Evolutionary conservation across 1,140 invertebrate species (phyloP).

Genomic region (Procambarus clarkii): DNA sequence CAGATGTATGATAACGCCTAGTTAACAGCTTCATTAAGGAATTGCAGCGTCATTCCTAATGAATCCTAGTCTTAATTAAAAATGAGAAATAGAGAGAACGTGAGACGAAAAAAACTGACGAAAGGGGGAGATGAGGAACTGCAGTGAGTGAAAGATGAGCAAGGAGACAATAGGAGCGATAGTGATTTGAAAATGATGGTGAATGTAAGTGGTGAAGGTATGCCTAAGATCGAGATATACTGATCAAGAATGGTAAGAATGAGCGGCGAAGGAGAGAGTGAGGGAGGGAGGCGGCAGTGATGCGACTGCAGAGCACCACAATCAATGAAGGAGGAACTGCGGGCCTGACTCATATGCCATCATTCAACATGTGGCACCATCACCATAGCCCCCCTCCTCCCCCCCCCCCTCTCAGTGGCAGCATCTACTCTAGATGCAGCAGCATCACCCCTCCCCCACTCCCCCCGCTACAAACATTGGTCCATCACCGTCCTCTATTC

Average conservation of each 20-base stretch:
- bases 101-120: not conserved
- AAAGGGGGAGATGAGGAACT: not conserved
- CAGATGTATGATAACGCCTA: too few species aligned
- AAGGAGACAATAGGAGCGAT: not conserved
- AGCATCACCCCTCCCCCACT: not conserved
- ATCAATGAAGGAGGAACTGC: slow-evolving; percentile 3
- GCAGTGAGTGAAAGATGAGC: not conserved
- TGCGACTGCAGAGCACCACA: slow-evolving; percentile 4
- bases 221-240: not conserved
- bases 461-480: not conserved
- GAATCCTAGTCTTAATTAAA: too few species aligned
- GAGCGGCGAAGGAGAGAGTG: not conserved
- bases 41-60: too few species aligned
- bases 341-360: not conserved
- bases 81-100: too few species aligned
- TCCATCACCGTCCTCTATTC: not conserved
- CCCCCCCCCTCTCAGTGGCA: not conserved
- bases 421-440: not conserved
- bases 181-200: not conserved
- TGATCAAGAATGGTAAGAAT: not conserved
- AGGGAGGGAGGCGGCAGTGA: not conserved
- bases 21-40: too few species aligned
- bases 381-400: not conserved
- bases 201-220: not conserved
- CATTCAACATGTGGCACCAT: not conserved